These are phyloP conservation scores for Parasteatoda tepidariorum DNA, from an alignment of 1,140 invertebrate species.

Conservation along the genomic window DNA sequence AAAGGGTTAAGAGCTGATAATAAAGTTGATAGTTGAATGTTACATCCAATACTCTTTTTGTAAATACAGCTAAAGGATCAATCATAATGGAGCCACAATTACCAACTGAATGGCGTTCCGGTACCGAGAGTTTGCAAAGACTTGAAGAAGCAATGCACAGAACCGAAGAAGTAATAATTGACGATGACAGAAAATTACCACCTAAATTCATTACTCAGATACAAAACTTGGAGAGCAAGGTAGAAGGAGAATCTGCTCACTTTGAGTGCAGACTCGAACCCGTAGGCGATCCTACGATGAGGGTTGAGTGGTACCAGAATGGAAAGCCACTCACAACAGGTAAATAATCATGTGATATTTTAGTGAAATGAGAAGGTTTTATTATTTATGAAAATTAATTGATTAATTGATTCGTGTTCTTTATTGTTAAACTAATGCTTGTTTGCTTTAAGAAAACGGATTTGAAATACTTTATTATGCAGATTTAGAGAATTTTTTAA, in stretches of 20 bases:
- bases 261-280: slow-evolving; percentile 93
- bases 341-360: slow-evolving; percentile 1
- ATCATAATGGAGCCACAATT: slow-evolving; percentile 92
- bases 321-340: slow-evolving; percentile 84
- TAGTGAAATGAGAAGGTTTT: neutral
- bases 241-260: slow-evolving; percentile 88
- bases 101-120: slow-evolving; percentile 84
- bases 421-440: neutral
- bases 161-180: slow-evolving; percentile 81
- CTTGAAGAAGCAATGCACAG: slow-evolving; percentile 90
- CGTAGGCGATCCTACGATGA: slow-evolving; percentile 85
- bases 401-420: neutral
- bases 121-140: slow-evolving; percentile 88
- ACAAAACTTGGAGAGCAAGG: slow-evolving; percentile 81
- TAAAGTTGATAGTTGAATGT: no score
- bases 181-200: slow-evolving; percentile 87
- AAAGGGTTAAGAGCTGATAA: no score
- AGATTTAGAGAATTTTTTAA: neutral
- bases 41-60: neutral
- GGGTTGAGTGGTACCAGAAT: slow-evolving; percentile 95
- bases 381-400: neutral
- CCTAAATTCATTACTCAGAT: slow-evolving; percentile 84
- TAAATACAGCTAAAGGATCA: slow-evolving; percentile 72
- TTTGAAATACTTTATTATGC: neutral
- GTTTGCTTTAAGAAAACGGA: no score